These are phyloP conservation scores for Acleris laterana DNA, from an alignment of 2,888 invertebrate species.

Conservation along the genomic window DNA sequence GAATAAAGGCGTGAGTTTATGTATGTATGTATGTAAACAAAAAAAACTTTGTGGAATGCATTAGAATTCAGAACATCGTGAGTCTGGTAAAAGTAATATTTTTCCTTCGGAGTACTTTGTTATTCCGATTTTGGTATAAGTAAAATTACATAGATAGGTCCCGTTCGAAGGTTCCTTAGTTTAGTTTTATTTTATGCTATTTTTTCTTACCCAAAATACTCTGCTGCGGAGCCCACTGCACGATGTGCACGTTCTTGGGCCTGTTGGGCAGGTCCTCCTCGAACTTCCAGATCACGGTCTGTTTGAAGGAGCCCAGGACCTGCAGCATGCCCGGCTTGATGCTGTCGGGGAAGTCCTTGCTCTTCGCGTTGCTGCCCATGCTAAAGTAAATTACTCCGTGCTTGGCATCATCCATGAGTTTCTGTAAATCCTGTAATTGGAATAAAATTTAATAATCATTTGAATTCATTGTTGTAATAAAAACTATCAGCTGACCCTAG, in stretches of 20 bases:
- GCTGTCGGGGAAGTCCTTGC: slow-evolving; percentile 58
- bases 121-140: too few relatives aligned
- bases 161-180: too few relatives aligned
- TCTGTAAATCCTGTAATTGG: slow-evolving; percentile 56
- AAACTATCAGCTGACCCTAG: too few relatives aligned
- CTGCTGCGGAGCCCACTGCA: slow-evolving; percentile 63
- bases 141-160: too few relatives aligned
- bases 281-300: slow-evolving; percentile 70
- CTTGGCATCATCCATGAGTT: slow-evolving; percentile 60
- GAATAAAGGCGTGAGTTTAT: too few relatives aligned
- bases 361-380: slow-evolving; percentile 68
- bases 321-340: slow-evolving; percentile 54
- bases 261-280: slow-evolving; percentile 49
- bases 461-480: too few relatives aligned
- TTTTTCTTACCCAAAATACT: slow-evolving; percentile 54
- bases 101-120: too few relatives aligned
- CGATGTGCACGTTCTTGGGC: slow-evolving; percentile 55
- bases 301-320: slow-evolving; percentile 64
- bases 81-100: too few relatives aligned
- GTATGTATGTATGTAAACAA: too few relatives aligned
- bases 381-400: slow-evolving; percentile 76
- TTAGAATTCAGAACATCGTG: too few relatives aligned
- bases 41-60: too few relatives aligned
- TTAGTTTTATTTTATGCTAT: too few relatives aligned
- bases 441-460: not conserved